Base-by-base conservation (phyloP, 2,888 invertebrate genomes). In the Oegoconia quadripuncta region DNA sequence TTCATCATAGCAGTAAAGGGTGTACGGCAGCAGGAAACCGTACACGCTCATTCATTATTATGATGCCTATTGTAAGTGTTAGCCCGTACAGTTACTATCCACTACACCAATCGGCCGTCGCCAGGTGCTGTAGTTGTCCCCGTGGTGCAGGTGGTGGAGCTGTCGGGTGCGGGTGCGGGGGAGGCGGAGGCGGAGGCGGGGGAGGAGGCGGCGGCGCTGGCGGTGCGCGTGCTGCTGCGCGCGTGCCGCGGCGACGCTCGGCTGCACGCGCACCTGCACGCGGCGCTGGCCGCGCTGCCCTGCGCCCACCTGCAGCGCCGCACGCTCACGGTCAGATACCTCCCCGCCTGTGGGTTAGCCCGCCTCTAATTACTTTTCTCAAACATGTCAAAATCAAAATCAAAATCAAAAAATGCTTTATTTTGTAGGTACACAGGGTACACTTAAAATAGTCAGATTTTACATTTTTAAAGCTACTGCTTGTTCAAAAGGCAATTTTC, bases 101-200 rank as follows among this genome's bases (percentile, higher is more conserved):
- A 20, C 20, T 20, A 6, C 4, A 20, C 20, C 20, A 20, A 3
- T n/a, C 26, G n/a, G 2, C 11, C 12, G 11, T 13, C 3, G 12
- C n/a, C 1, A n/a, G n/a, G n/a, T n/a, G n/a, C n/a, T n/a, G n/a
- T n/a, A n/a, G n/a, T n/a, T n/a, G n/a, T n/a, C n/a, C n/a, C 3
- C n/a, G n/a, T n/a, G n/a, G n/a, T n/a, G 0, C 41, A 92, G 92
- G 88, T 92, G 43, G 92, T 93, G 13, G 93, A 93, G 60, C 64
- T 92, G 12, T 83, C 88, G 4, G 89, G 90, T 8, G 79, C 69
- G 4, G 89, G 90, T 3, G 80, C 77, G 35, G 89, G 90, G 33
- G 93, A 93, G 65, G 91, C 92, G 1, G 53, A 76, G 46, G 92
- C 92, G 12, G 83, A 88, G 4, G 89, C 90, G 8, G 79, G 69